phyloP scores from a whole-genome alignment of 2,797 vertebrate genomes.

The Alauda arvensis region DNA sequence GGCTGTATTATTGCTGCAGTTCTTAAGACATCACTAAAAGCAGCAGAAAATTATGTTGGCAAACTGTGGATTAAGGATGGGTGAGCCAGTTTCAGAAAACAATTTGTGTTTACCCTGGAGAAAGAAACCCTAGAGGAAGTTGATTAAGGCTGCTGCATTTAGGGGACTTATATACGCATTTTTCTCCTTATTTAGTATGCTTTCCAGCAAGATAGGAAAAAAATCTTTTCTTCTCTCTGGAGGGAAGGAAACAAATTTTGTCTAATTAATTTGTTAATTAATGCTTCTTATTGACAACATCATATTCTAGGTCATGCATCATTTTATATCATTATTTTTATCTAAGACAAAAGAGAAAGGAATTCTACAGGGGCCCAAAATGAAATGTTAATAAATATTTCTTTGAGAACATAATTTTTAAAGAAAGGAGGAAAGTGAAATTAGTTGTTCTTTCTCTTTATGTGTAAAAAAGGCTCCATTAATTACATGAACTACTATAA shows the following conservation, averaged over 20 bases:
- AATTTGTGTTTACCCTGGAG: conserved; percentile 33
- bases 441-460: background rate
- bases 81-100: conserved; percentile 45
- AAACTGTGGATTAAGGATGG: conserved; percentile 26
- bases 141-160: conserved; percentile 35
- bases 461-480: background rate
- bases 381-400: background rate
- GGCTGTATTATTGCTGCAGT: conserved; percentile 11
- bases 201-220: background rate
- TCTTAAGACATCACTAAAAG: background rate
- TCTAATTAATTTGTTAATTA: conserved; percentile 51
- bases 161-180: background rate
- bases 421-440: background rate
- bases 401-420: background rate
- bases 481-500: background rate
- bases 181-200: conserved; percentile 18
- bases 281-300: conserved; percentile 27
- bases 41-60: conserved; percentile 19
- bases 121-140: conserved; percentile 18
- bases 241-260: conserved; percentile 7
- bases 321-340: background rate
- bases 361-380: background rate
- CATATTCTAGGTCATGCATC: conserved; percentile 19
- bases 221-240: background rate
- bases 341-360: background rate